Evolutionary conservation across 2,113 vertebrate genomes (phyloP), one percentile per base, ranked within the genome.

Genomic region (Paramormyrops kingsleyae): DNA sequence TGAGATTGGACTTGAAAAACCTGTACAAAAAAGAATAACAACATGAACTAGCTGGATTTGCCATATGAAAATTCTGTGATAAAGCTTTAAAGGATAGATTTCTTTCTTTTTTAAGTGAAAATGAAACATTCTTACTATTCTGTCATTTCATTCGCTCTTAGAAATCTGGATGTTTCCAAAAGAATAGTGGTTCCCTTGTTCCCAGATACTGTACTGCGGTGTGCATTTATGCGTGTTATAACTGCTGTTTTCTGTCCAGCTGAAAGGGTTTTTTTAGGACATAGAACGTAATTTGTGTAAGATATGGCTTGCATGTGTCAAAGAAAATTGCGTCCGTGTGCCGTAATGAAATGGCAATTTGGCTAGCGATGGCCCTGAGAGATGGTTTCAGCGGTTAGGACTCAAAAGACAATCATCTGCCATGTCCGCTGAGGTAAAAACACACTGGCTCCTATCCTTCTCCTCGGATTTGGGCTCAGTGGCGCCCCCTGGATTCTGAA

Each of bases 291-390:
- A 56, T 85, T 85, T 56, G 47, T 56, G 62, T 83, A 85, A 85
- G 89, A 62, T 85, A 62, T 27, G 80, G 27, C 80, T 56, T 21
- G 35, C 27, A 44, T 53, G 80, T 83, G 27, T 35, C n/a, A 44
- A 56, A n/a, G 52, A 89, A 46, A 84, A 89, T 89, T 84, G 80
- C 52, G 56, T 89, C 56, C 31, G 19, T 12, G 49, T 47, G 89
- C 80, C 46, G 13, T 44, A 85, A 49, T 85, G 49, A 89, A 89
- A 89, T 39, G 42, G 53, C 89, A 84, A 17, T 84, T 89, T 89
- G 49, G 39, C 52, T 9, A 47, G 77, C n/a, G 42, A 89, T 49
- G 66, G 56, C 53, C 3, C 80, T 47, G 74, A 80, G 49, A 85
- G 53, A 89, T 89, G 10, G 10, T 59, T 39, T 42, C 50, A 52